Evolutionary conservation across 2,888 invertebrate species (phyloP).

Genomic region (Steinernema hermaphroditum): DNA sequence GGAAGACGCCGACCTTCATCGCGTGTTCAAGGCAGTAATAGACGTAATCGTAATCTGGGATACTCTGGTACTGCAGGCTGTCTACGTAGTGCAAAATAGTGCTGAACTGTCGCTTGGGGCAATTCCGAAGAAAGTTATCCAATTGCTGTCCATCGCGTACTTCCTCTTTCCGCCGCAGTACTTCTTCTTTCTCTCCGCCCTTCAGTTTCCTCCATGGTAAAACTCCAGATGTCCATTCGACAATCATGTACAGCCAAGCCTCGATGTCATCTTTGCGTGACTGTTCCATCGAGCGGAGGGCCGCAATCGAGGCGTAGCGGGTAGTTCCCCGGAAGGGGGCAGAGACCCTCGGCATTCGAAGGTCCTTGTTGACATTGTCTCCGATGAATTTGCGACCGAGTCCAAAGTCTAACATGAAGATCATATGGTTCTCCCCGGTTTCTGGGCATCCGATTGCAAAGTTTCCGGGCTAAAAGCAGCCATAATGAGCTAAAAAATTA

Average conservation of each 20-base stretch:
- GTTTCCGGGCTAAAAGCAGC: constrained; percentile 38
- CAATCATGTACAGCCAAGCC: constrained; percentile 39
- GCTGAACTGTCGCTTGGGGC: constrained; percentile 38
- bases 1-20: constrained; percentile 43
- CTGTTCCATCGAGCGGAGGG: constrained; percentile 38
- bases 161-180: neutral
- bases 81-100: constrained; percentile 50
- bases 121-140: constrained; percentile 44
- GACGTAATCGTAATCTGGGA: constrained; percentile 57
- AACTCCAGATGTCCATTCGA: constrained; percentile 37
- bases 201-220: constrained; percentile 34
- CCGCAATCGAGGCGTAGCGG: constrained; percentile 37
- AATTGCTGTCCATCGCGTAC: constrained; percentile 39
- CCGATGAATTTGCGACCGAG: constrained; percentile 36
- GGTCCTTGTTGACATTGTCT: neutral
- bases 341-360: constrained; percentile 20
- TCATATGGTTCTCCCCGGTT: constrained; percentile 31
- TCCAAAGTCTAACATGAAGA: constrained; percentile 40
- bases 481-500: neutral
- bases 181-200: constrained; percentile 4
- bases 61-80: constrained; percentile 47
- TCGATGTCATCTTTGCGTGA: constrained; percentile 40
- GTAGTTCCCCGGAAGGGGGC: constrained; percentile 42
- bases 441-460: constrained; percentile 42
- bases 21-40: constrained; percentile 49